Percentiles rank a stretch among this genome's conserved stretches.
Evolutionary conservation across 1,140 invertebrate genomes (phyloP).

Genomic region (Trypoxylus dichotomus): DNA sequence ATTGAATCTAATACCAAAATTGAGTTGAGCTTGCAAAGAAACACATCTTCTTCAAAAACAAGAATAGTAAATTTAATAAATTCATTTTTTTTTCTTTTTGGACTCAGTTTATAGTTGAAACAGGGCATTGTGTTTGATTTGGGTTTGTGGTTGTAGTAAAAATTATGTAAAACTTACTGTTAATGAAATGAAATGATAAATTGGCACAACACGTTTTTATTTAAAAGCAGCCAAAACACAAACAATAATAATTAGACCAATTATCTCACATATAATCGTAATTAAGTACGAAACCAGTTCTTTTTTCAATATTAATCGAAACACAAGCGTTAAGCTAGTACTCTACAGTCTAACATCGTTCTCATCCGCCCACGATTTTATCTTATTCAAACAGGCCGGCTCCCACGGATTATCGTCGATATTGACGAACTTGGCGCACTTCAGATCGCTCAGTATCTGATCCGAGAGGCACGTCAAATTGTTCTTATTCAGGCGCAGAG

Average conservation of each 20-base stretch:
- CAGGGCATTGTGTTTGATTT: too few species aligned
- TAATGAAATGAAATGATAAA: too few species aligned
- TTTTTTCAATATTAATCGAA: neutral
- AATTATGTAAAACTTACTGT: neutral
- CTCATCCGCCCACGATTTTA: slow-evolving; percentile 12
- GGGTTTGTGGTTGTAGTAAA: neutral
- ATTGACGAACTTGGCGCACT: slow-evolving; percentile 24
- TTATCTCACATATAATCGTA: neutral
- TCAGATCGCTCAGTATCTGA: slow-evolving; percentile 5
- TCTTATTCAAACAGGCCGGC: slow-evolving; percentile 10
- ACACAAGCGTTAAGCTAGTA: neutral
- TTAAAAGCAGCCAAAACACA: too few species aligned
- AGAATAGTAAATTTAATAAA: too few species aligned
- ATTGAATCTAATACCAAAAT: too few species aligned
- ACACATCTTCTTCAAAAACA: too few species aligned
- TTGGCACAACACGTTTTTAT: too few species aligned
- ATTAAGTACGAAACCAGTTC: slow-evolving; percentile 13
- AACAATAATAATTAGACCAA: too few species aligned
- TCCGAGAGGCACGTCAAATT: slow-evolving; percentile 16
- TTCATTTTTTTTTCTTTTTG: too few species aligned
- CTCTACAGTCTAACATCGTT: slow-evolving; percentile 9
- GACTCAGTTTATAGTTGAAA: too few species aligned
- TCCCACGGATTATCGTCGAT: slow-evolving; percentile 25
- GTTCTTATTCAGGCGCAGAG: slow-evolving; percentile 24
- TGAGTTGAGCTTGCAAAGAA: too few species aligned